Conservation (phyloP, 2,888 invertebrate genomes). For the Oeneis ivallda region DNA sequence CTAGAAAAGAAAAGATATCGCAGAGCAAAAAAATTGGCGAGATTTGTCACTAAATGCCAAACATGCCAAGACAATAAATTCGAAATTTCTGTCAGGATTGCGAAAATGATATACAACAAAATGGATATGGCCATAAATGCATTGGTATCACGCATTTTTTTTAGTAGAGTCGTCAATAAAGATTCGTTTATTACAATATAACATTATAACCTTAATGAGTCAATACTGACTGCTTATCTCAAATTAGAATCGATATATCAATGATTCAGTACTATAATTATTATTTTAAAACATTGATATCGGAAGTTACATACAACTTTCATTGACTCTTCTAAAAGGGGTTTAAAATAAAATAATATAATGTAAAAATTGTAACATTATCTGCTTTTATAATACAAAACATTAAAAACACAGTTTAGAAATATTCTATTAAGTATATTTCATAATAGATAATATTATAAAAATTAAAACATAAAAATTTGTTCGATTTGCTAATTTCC, state of each 20-base stretch:
- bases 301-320: not conserved
- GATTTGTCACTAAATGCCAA: slow-evolving; percentile 1
- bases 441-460: not conserved
- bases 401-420: slow-evolving; percentile 10
- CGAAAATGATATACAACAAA: slow-evolving; percentile 16
- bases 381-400: slow-evolving; percentile 10
- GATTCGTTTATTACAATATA: too few relatives aligned
- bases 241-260: not conserved
- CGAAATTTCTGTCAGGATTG: slow-evolving; percentile 7
- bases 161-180: not conserved
- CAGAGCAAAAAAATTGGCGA: not conserved
- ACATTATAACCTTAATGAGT: too few relatives aligned
- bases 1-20: not conserved
- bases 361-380: slow-evolving; percentile 9
- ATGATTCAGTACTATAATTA: not conserved
- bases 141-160: slow-evolving; percentile 26
- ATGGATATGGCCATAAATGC: slow-evolving; percentile 27
- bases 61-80: not conserved
- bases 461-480: slow-evolving; percentile 11
- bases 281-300: not conserved
- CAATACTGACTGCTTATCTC: too few relatives aligned
- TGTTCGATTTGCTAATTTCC: slow-evolving; percentile 14
- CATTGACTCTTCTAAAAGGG: slow-evolving; percentile 2
- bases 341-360: slow-evolving; percentile 13
- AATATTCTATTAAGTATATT: not conserved